Conservation (phyloP, 2,888 invertebrate species). For the Augochlorella aurata region DNA sequence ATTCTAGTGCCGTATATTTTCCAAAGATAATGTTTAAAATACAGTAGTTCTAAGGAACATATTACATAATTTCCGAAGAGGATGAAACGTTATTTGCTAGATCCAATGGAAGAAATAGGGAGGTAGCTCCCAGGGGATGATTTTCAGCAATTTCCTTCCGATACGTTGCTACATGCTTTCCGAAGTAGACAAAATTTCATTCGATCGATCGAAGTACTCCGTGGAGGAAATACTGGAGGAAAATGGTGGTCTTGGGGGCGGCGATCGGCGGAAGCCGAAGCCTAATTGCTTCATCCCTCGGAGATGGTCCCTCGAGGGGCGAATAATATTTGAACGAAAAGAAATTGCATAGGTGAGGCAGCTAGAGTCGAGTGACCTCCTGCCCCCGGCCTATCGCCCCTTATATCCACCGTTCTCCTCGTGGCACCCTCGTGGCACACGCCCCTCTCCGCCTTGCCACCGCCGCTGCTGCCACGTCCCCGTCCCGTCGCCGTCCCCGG, state of each 20-base stretch:
- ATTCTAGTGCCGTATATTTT: too few relatives aligned
- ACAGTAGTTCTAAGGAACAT: too few relatives aligned
- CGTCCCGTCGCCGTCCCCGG: slow-evolving; percentile 31
- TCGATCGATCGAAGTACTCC: too few relatives aligned
- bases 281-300: slow-evolving; percentile 7
- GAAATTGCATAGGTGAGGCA: slow-evolving; percentile 65
- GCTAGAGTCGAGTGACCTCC: slow-evolving; percentile 75
- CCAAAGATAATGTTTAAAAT: too few relatives aligned
- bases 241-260: background rate
- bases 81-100: too few relatives aligned
- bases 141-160: too few relatives aligned
- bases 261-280: background rate
- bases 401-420: slow-evolving; percentile 61
- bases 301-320: slow-evolving; percentile 7
- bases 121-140: too few relatives aligned
- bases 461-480: slow-evolving; percentile 9
- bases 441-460: slow-evolving; percentile 43
- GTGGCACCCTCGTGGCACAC: slow-evolving; percentile 60
- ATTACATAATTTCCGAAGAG: too few relatives aligned
- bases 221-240: background rate
- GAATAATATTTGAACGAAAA: slow-evolving; percentile 38
- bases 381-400: slow-evolving; percentile 69
- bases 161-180: too few relatives aligned
- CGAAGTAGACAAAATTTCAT: too few relatives aligned
- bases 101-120: too few relatives aligned